Conservation (phyloP, 2,888 invertebrate genomes). For the Erebia epiphron region DNA sequence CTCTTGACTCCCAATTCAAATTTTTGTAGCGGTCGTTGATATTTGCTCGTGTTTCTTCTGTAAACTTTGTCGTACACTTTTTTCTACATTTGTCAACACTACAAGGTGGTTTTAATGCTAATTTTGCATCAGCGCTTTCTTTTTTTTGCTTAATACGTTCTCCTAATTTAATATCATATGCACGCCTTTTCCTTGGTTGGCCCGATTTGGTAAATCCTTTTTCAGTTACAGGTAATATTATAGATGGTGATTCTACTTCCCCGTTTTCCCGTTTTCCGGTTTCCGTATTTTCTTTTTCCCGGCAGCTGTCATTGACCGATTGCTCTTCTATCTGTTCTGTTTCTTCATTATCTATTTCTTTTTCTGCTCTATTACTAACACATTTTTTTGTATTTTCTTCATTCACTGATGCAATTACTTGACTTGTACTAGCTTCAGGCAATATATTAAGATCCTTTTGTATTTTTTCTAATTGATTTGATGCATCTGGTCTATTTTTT, state of each 20-base stretch:
- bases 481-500: neutral
- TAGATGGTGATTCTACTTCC: neutral
- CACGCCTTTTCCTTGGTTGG: too few species aligned
- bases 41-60: too few species aligned
- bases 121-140: too few species aligned
- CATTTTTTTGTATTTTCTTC: conserved; percentile 1
- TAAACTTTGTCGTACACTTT: too few species aligned
- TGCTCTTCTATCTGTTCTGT: neutral
- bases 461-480: neutral
- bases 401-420: neutral
- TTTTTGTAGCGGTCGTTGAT: too few species aligned
- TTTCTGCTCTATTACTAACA: neutral
- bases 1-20: too few species aligned
- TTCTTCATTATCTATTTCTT: neutral
- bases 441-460: neutral
- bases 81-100: too few species aligned
- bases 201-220: too few species aligned
- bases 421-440: neutral
- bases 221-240: neutral
- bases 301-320: neutral
- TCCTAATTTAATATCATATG: too few species aligned
- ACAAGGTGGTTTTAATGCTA: too few species aligned
- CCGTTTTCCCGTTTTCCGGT: too few species aligned
- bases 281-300: neutral
- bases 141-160: too few species aligned